A percentile compares a stretch with the other conserved stretches of the same genome.
Evolutionary conservation across 2,888 invertebrate genomes (phyloP).

Genomic region (Epiblema foenella): DNA sequence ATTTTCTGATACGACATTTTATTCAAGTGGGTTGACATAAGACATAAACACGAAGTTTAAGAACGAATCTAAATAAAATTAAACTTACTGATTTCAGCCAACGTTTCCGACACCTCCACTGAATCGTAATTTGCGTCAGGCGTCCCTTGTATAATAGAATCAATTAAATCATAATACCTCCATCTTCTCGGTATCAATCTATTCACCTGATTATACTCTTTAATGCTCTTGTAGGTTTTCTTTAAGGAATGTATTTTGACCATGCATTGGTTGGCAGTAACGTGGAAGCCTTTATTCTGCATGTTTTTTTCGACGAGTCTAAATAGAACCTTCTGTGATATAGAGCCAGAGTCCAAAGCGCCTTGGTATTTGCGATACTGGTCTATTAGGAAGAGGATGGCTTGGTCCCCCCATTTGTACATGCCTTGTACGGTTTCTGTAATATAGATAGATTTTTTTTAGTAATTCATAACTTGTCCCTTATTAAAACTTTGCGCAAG

Average conservation of each 20-base stretch:
- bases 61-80: background rate
- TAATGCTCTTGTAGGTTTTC: conserved; percentile 25
- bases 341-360: conserved; percentile 15
- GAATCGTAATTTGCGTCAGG: conserved; percentile 2
- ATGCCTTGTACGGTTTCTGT: conserved; percentile 11
- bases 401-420: conserved; percentile 27
- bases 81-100: conserved; percentile 35
- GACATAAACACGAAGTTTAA: background rate
- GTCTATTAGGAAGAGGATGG: conserved; percentile 24
- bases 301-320: conserved; percentile 17
- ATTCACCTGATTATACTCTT: conserved; percentile 29
- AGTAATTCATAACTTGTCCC: no score
- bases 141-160: conserved; percentile 15
- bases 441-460: conserved; percentile 5
- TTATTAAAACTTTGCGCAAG: no score
- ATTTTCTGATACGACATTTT: no score
- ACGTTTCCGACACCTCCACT: conserved; percentile 23
- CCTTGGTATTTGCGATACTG: conserved; percentile 33
- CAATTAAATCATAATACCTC: conserved; percentile 35
- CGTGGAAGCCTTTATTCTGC: conserved; percentile 11
- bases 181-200: conserved; percentile 26
- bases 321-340: conserved; percentile 29
- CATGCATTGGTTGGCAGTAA: conserved; percentile 24
- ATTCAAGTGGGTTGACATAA: no score
- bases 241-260: conserved; percentile 23